phyloP scores from a whole-genome alignment of 2,113 vertebrate genomes.

The Melanerpes formicivorus region DNA sequence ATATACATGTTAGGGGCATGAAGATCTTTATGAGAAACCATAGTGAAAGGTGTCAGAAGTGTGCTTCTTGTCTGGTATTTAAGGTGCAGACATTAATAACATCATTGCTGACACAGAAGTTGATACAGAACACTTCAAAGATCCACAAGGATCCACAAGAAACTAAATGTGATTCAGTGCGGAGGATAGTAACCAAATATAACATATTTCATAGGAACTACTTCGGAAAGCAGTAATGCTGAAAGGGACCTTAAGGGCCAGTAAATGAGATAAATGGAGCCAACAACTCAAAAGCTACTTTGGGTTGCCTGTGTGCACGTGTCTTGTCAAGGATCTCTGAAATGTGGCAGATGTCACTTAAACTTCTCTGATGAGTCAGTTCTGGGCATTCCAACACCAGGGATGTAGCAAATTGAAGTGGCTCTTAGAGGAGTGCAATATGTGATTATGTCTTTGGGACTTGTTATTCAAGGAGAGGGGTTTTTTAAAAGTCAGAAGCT shows the following conservation, averaged over 20 bases:
- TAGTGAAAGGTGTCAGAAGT: not conserved
- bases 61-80: not conserved
- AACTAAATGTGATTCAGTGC: not conserved
- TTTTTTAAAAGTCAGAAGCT: not conserved
- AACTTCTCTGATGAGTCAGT: not conserved
- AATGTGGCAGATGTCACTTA: not conserved
- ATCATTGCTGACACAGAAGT: not conserved
- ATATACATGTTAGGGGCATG: not conserved
- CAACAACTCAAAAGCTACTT: conserved; percentile 7
- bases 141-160: not conserved
- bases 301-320: not conserved
- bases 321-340: not conserved
- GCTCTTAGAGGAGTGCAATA: not conserved
- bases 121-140: not conserved
- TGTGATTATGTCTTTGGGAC: not conserved
- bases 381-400: not conserved
- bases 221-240: conserved; percentile 11
- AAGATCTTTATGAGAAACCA: not conserved
- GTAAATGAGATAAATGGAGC: conserved; percentile 47
- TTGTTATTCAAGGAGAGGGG: not conserved
- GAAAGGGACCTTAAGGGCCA: conserved; percentile 29
- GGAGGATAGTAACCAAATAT: not conserved
- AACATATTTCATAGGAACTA: conserved; percentile 9
- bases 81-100: not conserved
- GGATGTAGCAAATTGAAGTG: not conserved